Percentiles rank a stretch among this genome's conserved stretches.
Evolutionary conservation across 1,140 invertebrate species (phyloP).

Genomic region (Drosophila bipectinata): DNA sequence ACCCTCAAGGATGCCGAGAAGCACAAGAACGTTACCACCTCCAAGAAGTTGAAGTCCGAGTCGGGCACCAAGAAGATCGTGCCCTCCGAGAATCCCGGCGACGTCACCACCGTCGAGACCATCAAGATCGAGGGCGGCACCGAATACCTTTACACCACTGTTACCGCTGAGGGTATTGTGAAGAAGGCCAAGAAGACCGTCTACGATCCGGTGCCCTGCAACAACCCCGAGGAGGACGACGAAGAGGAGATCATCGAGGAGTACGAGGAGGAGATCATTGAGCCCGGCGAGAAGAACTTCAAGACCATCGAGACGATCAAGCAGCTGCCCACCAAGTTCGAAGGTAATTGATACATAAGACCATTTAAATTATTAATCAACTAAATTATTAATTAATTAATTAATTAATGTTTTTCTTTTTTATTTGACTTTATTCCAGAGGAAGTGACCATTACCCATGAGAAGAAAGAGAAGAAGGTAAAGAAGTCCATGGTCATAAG

Average conservation of each 20-base stretch:
- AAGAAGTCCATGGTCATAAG: slow-evolving; percentile 83
- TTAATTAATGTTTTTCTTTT: not conserved
- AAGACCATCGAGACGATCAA: slow-evolving; percentile 80
- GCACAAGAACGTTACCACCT: slow-evolving; percentile 78
- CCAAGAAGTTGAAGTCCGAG: slow-evolving; percentile 79
- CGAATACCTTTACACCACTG: slow-evolving; percentile 81
- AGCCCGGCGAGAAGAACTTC: slow-evolving; percentile 79
- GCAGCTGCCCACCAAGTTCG: slow-evolving; percentile 74
- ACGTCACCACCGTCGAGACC: slow-evolving; percentile 82
- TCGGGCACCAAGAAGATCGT: slow-evolving; percentile 83
- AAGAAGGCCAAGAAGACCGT: slow-evolving; percentile 82
- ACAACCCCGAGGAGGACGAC: slow-evolving; percentile 71
- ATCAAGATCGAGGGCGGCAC: slow-evolving; percentile 82
- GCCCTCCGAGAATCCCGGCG: slow-evolving; percentile 78
- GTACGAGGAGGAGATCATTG: slow-evolving; percentile 82
- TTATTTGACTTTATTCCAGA: slow-evolving; percentile 40
- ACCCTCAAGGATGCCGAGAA: slow-evolving; percentile 82
- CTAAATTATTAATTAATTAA: not conserved
- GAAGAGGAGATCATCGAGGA: slow-evolving; percentile 83
- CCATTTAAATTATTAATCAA: not conserved
- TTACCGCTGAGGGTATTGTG: slow-evolving; percentile 79
- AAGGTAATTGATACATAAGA: slow-evolving; percentile 53
- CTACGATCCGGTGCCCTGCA: slow-evolving; percentile 73
- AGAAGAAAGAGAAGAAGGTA: slow-evolving; percentile 83
- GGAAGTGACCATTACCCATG: slow-evolving; percentile 80